Percentiles rank a stretch among this genome's conserved stretches.
phyloP scores from a whole-genome alignment of 2,888 invertebrate genomes.

The Cactoblastis cactorum region DNA sequence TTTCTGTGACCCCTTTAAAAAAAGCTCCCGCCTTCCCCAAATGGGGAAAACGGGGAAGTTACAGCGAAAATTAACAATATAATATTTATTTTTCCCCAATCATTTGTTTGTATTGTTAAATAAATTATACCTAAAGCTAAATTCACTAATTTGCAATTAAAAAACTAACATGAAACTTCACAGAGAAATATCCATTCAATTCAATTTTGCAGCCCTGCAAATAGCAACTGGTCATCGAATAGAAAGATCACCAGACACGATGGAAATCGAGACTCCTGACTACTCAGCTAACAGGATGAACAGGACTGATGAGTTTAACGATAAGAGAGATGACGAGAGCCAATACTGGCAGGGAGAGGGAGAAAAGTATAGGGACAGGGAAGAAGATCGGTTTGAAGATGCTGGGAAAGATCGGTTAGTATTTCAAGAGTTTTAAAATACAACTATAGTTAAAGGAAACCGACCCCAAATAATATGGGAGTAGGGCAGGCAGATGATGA shows the following conservation, averaged over 20 bases:
- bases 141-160: too few species aligned
- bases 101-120: too few species aligned
- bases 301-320: slow-evolving; percentile 26
- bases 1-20: too few species aligned
- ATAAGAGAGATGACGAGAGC: slow-evolving; percentile 29
- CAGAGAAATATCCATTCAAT: slow-evolving; percentile 9
- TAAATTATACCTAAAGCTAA: too few species aligned
- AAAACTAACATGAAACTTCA: too few species aligned
- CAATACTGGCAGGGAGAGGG: slow-evolving; percentile 36
- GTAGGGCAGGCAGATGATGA: too few species aligned
- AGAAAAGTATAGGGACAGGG: slow-evolving; percentile 28
- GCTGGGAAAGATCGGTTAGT: slow-evolving; percentile 27
- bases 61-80: too few species aligned
- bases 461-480: too few species aligned
- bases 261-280: slow-evolving; percentile 34
- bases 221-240: slow-evolving; percentile 20
- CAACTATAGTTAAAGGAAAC: too few species aligned
- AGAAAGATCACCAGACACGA: slow-evolving; percentile 36
- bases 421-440: not conserved
- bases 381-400: slow-evolving; percentile 1
- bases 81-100: too few species aligned
- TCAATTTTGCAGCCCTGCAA: not conserved
- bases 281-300: slow-evolving; percentile 26
- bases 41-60: too few species aligned
- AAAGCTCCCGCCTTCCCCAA: too few species aligned